Percentiles rank a stretch among this genome's conserved stretches.
These are phyloP conservation scores for Pygoscelis adeliae DNA, from an alignment of 2,113 vertebrate species.

Conservation along the genomic window DNA sequence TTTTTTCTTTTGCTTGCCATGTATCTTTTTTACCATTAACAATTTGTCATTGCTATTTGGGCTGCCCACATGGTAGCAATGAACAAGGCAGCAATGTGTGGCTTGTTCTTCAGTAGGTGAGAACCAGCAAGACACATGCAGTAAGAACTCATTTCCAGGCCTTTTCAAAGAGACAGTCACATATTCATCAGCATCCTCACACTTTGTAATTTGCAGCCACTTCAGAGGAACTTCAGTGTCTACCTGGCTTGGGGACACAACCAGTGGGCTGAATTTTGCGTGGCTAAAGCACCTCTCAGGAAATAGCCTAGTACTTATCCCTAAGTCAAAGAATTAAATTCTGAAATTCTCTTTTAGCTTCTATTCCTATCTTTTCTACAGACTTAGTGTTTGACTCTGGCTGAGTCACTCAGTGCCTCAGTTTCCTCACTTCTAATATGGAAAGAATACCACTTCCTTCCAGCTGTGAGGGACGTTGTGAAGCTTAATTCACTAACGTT, in stretches of 20 bases:
- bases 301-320: not conserved
- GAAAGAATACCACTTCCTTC: not conserved
- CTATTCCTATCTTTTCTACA: not conserved
- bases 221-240: not conserved
- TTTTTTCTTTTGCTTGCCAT: not conserved
- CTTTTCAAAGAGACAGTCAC: not conserved
- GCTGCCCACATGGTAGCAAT: slow-evolving; percentile 14
- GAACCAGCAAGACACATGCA: not conserved
- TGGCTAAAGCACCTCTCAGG: not conserved
- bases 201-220: not conserved
- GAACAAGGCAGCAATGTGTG: not conserved
- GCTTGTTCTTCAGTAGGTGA: not conserved
- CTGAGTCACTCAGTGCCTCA: not conserved
- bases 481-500: not conserved
- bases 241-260: not conserved
- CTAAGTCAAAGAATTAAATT: not conserved
- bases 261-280: not conserved
- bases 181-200: not conserved
- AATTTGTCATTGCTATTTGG: slow-evolving; percentile 15
- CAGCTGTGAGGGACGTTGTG: not conserved
- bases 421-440: not conserved
- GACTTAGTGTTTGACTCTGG: not conserved
- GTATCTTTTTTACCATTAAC: not conserved
- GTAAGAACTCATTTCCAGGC: not conserved
- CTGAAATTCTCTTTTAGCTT: not conserved